A percentile compares a stretch with the other conserved stretches of the same genome.
phyloP scores from a whole-genome alignment of 2,888 invertebrate genomes.

The Pseudoips prasinana region DNA sequence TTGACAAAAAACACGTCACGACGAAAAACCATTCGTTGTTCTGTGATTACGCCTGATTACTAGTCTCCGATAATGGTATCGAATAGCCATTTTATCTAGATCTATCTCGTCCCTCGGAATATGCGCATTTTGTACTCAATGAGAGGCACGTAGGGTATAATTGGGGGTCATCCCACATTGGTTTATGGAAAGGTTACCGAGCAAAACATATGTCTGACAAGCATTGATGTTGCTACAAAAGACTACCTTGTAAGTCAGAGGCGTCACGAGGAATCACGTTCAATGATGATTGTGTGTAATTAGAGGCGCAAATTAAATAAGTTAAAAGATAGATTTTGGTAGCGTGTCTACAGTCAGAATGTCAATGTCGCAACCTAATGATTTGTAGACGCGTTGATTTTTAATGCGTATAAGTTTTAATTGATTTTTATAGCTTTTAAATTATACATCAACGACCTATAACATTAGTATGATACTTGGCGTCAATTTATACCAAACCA shows the following conservation, averaged over 20 bases:
- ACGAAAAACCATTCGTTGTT: slow-evolving; percentile 65
- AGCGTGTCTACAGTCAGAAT: slow-evolving; percentile 48
- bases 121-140: slow-evolving; percentile 9
- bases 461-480: too few species aligned
- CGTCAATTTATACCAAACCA: too few species aligned
- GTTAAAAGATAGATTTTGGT: slow-evolving; percentile 62
- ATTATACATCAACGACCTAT: too few species aligned
- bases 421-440: slow-evolving; percentile 6
- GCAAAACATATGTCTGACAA: slow-evolving; percentile 65
- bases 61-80: slow-evolving; percentile 67
- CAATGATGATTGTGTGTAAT: slow-evolving; percentile 69
- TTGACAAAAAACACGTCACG: slow-evolving; percentile 64
- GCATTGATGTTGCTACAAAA: slow-evolving; percentile 71
- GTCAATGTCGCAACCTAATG: slow-evolving; percentile 58
- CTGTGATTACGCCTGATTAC: slow-evolving; percentile 74
- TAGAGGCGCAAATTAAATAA: slow-evolving; percentile 74
- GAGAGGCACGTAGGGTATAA: slow-evolving; percentile 30
- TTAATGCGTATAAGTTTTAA: slow-evolving; percentile 9
- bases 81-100: slow-evolving; percentile 40
- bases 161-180: slow-evolving; percentile 35
- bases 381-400: slow-evolving; percentile 7
- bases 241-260: slow-evolving; percentile 74
- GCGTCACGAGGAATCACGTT: slow-evolving; percentile 65
- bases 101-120: slow-evolving; percentile 38
- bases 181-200: slow-evolving; percentile 57